Conservation (phyloP, 37 sponge, comb jelly and placozoan genomes). For the Theonella swinhoei region DNA sequence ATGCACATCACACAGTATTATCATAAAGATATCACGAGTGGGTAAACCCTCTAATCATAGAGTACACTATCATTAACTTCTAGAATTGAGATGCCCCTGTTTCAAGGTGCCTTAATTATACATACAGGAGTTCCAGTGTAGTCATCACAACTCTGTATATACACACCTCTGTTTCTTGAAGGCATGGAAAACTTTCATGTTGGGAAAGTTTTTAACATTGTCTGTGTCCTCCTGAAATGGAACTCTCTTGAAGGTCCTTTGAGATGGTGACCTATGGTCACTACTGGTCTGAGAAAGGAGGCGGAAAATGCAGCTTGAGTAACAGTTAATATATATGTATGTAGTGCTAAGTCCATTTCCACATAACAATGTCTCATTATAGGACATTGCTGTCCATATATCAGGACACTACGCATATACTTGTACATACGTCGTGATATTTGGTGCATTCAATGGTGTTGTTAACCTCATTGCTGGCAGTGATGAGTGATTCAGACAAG, state of each 20-base stretch:
- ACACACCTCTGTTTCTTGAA: conserved; percentile 77
- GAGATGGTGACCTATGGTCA: too few species aligned
- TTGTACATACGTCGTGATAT: too few species aligned
- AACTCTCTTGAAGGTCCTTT: conserved; percentile 18
- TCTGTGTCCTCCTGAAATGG: conserved; percentile 64
- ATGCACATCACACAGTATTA: not conserved
- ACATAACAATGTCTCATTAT: too few species aligned
- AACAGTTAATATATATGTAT: too few species aligned
- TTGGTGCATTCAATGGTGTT: too few species aligned
- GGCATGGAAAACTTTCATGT: conserved; percentile 67
- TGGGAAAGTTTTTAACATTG: conserved; percentile 66
- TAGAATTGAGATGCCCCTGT: not conserved
- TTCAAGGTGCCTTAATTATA: not conserved
- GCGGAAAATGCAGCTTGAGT: not conserved
- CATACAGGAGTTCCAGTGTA: not conserved
- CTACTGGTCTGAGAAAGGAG: not conserved
- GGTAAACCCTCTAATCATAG: not conserved
- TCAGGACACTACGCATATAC: too few species aligned
- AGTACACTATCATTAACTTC: not conserved
- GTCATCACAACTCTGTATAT: not conserved
- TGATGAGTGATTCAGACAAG: not conserved
- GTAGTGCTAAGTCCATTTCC: too few species aligned
- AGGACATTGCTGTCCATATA: too few species aligned
- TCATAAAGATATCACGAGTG: not conserved
- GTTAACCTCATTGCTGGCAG: not conserved